phyloP scores from a whole-genome alignment of 1,140 invertebrate species.

The Tyrophagus putrescentiae region DNA sequence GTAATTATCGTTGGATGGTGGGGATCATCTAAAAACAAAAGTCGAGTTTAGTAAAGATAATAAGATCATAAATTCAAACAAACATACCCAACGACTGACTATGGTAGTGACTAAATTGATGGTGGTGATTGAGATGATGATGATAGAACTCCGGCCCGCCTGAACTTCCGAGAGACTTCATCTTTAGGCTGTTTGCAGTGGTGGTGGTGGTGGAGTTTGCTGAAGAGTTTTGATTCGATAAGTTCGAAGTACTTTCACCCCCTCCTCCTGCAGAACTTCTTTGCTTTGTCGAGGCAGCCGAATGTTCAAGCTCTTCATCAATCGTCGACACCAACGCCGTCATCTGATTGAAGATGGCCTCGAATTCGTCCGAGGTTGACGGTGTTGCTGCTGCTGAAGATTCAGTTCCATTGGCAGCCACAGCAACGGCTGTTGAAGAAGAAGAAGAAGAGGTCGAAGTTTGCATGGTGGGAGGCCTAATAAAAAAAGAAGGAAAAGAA shows the following conservation, averaged over 20 bases:
- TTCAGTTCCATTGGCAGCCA: too few species aligned
- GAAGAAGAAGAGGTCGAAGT: too few species aligned
- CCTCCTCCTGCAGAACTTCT: background rate
- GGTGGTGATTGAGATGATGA: background rate
- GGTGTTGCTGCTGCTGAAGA: too few species aligned
- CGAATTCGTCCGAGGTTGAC: constrained; percentile 48
- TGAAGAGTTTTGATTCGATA: background rate
- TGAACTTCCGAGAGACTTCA: background rate
- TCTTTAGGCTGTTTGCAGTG: background rate
- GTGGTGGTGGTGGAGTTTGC: background rate
- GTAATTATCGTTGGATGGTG: background rate
- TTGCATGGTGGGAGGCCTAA: too few species aligned
- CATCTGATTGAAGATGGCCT: constrained; percentile 83
- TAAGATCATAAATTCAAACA: background rate
- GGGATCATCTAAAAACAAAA: background rate
- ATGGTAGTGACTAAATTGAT: background rate
- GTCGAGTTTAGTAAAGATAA: background rate
- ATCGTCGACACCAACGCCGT: constrained; percentile 71
- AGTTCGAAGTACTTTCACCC: too few species aligned
- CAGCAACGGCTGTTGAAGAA: too few species aligned
- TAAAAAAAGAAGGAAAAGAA: too few species aligned
- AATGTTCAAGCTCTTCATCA: constrained; percentile 39
- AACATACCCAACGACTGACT: background rate
- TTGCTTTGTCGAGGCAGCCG: background rate
- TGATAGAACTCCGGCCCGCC: background rate